A percentile compares a stretch with the other conserved stretches of the same genome.
Evolutionary conservation across 2,113 vertebrate genomes (phyloP).

Genomic region (Otocyon megalotis): DNA sequence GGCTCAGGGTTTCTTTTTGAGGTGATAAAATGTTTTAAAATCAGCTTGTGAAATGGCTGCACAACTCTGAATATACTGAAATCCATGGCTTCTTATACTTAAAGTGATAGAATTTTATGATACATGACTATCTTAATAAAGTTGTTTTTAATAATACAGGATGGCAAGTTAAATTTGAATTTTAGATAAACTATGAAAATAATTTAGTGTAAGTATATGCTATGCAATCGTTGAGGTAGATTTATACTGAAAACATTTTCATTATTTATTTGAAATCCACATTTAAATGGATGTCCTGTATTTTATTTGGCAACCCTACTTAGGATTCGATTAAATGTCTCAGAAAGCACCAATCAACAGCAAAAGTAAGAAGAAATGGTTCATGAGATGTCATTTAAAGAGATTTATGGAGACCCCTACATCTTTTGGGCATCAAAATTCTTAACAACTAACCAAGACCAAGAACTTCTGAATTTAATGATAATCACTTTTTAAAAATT

Average conservation of each 20-base stretch:
- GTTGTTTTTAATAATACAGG: background rate
- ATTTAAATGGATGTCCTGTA: background rate
- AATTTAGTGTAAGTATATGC: background rate
- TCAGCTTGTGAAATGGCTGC: background rate
- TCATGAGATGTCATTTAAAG: background rate
- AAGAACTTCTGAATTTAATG: conserved; percentile 2
- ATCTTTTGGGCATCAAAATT: background rate
- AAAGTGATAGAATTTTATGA: background rate
- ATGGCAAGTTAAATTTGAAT: background rate
- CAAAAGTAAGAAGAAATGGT: background rate
- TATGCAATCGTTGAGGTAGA: background rate
- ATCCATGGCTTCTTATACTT: background rate
- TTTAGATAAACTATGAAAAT: background rate
- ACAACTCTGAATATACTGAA: background rate
- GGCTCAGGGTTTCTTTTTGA: background rate
- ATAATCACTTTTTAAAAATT: background rate
- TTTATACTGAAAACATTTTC: background rate
- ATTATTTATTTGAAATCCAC: conserved; percentile 5
- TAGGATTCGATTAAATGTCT: background rate
- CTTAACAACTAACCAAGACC: background rate
- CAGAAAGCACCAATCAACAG: background rate
- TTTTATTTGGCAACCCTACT: background rate
- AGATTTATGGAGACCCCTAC: background rate
- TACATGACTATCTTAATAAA: background rate
- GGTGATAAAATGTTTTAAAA: background rate